These are phyloP conservation scores for Catharus minimus DNA, from an alignment of 2,113 vertebrate genomes.

Conservation along the genomic window DNA sequence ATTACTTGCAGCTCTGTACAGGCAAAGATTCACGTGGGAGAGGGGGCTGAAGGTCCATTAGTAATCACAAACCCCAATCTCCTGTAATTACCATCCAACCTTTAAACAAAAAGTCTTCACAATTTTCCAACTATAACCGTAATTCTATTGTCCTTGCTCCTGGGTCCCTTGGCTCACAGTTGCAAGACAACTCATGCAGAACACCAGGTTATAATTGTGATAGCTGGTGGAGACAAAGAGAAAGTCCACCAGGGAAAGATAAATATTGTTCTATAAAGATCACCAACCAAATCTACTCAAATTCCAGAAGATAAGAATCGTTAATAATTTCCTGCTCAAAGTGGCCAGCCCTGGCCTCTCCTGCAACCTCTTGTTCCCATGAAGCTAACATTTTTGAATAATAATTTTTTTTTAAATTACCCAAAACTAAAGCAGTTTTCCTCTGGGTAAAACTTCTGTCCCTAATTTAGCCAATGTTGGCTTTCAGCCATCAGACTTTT, in stretches of 20 bases:
- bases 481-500: slow-evolving; percentile 1
- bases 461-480: slow-evolving; percentile 29
- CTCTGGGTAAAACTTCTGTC: slow-evolving; percentile 23
- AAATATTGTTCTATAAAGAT: slow-evolving; percentile 67
- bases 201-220: slow-evolving; percentile 36
- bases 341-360: slow-evolving; percentile 52
- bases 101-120: slow-evolving; percentile 53
- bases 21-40: slow-evolving; percentile 25
- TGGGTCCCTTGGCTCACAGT: not conserved
- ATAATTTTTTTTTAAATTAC: not conserved
- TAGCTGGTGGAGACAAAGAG: slow-evolving; percentile 44
- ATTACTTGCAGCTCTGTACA: not conserved
- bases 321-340: slow-evolving; percentile 69
- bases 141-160: slow-evolving; percentile 53
- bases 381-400: slow-evolving; percentile 58
- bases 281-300: slow-evolving; percentile 63
- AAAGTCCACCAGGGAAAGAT: slow-evolving; percentile 52
- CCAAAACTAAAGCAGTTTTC: slow-evolving; percentile 32
- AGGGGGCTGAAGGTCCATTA: not conserved
- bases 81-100: slow-evolving; percentile 41
- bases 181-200: slow-evolving; percentile 44
- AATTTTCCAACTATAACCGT: slow-evolving; percentile 14
- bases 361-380: slow-evolving; percentile 64
- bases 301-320: slow-evolving; percentile 72
- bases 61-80: slow-evolving; percentile 43